Evolutionary conservation across 2,888 invertebrate species (phyloP), one percentile per base, ranked within the genome.

Genomic region (Phortica okadai): DNA sequence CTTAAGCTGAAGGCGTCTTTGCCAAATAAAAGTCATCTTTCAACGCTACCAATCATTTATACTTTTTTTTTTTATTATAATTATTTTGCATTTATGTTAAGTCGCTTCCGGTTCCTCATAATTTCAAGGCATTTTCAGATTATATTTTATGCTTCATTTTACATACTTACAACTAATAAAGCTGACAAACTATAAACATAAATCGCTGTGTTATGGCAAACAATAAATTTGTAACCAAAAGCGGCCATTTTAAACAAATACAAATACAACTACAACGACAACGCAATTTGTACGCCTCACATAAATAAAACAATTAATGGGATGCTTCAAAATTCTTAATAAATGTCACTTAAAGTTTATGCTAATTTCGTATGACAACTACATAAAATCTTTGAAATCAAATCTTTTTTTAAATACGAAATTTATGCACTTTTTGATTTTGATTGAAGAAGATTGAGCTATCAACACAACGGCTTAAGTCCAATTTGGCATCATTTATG

Each of bases 371-470:
- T 16, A 45, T 21, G 21, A 8, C 50, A 21, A 45, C 16, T 45
- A 21, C 2, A 33, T 4, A 45, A 44, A 69, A 66, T 66, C 66
- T 41, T 41, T 42, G 66, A 42, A 11, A 67, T 67, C 44, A 8
- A 62, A 62, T 21, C 21, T 21, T 4, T 62, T 10, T 62, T 62
- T 21, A 21, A 62, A 67, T 44, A 67, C n/a, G 7, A 44, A 67
- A 67, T 42, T 41, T 72, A 33, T 72, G 54, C 41, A 6, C 8
- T 54, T 72, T 69, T n/a, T 25, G 25, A 14, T 72, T 41, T 56
- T 72, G 70, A 70, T 50, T 70, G 33, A 70, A 50, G 11, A 70
- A 8, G 69, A 70, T 50, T 70, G 56, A 72, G 70, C 56, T 54
- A 56, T 72, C 56, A 56, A 56, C 70, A 56, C 54, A 72, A 56